Conservation (phyloP, 2,888 invertebrate genomes). For the Cheilosia impressa region DNA sequence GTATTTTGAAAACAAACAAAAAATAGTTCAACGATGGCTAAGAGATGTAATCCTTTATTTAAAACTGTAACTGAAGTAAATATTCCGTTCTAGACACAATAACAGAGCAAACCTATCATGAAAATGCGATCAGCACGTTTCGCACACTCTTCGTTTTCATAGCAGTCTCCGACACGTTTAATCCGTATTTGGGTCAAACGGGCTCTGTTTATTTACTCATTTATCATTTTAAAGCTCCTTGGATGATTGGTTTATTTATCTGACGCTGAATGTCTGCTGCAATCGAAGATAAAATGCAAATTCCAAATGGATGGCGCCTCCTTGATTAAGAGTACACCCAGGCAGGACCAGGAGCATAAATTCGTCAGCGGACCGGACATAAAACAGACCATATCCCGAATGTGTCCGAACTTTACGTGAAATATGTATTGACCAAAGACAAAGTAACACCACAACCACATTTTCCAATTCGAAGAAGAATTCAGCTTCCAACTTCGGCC, state of each 20-base stretch:
- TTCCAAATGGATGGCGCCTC: neutral
- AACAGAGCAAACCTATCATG: too few relatives aligned
- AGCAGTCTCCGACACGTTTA: too few relatives aligned
- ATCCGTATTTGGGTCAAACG: too few relatives aligned
- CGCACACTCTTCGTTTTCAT: too few relatives aligned
- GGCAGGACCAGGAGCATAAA: neutral
- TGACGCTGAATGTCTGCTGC: neutral
- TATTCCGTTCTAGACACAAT: too few relatives aligned
- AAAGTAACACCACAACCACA: neutral
- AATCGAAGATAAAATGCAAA: slow-evolving; percentile 10
- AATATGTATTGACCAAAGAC: neutral
- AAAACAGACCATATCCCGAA: neutral
- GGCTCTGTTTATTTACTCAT: slow-evolving; percentile 8
- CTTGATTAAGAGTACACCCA: neutral
- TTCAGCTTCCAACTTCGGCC: neutral
- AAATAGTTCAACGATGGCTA: too few relatives aligned
- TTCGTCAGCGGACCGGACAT: neutral
- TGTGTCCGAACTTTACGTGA: slow-evolving; percentile 5
- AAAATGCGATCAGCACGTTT: too few relatives aligned
- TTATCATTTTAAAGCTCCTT: slow-evolving; percentile 1
- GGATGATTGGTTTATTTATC: slow-evolving; percentile 5
- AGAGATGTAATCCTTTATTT: too few relatives aligned
- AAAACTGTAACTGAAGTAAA: too few relatives aligned
- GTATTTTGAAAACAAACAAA: too few relatives aligned
- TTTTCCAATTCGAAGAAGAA: neutral